These are phyloP conservation scores for Himalopsyche anomala DNA, from an alignment of 2,888 invertebrate species.

Conservation along the genomic window DNA sequence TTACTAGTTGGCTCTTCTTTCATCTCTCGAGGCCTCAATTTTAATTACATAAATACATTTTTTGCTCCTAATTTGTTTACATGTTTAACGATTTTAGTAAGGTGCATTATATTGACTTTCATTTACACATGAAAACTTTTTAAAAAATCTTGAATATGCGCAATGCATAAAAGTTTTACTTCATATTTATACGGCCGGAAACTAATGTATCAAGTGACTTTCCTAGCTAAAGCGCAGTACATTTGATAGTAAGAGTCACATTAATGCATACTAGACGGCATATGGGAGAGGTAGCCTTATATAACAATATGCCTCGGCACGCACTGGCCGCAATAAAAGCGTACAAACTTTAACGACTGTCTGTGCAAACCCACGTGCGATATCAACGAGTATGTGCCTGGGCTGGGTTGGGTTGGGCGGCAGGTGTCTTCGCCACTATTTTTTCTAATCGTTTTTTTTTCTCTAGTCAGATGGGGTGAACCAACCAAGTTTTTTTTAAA, in stretches of 20 bases:
- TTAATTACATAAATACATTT: too few species aligned
- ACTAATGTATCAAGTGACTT: background rate
- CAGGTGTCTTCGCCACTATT: slow-evolving; percentile 20
- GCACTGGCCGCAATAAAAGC: slow-evolving; percentile 62
- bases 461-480: background rate
- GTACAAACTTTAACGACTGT: slow-evolving; percentile 60
- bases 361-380: slow-evolving; percentile 59
- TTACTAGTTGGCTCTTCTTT: too few species aligned
- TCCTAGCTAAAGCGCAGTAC: slow-evolving; percentile 13
- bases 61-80: too few species aligned
- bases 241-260: slow-evolving; percentile 51
- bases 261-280: slow-evolving; percentile 52
- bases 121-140: too few species aligned
- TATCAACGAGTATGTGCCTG: slow-evolving; percentile 47
- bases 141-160: too few species aligned
- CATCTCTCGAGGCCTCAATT: too few species aligned
- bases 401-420: slow-evolving; percentile 19
- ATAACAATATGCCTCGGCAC: slow-evolving; percentile 61
- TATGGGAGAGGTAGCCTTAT: background rate
- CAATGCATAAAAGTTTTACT: too few species aligned
- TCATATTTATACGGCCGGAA: too few species aligned
- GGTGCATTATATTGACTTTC: too few species aligned
- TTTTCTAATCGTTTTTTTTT: slow-evolving; percentile 32
- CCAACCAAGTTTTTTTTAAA: background rate
- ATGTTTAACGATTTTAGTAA: too few species aligned